These are phyloP conservation scores for Brachyhypopomus occidentalis DNA, from an alignment of 2,113 vertebrate genomes.

Conservation along the genomic window DNA sequence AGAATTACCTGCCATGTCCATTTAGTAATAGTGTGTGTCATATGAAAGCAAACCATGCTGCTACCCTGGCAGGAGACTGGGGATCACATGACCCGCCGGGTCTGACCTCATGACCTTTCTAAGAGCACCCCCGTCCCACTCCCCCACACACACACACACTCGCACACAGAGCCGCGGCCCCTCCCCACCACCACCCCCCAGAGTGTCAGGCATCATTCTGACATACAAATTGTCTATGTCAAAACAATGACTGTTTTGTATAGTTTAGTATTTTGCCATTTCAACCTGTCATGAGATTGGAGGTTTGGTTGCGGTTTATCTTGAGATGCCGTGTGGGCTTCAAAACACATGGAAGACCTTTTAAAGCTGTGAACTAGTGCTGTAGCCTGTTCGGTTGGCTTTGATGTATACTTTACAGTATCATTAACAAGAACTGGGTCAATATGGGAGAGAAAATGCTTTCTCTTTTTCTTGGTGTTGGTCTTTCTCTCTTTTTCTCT, in stretches of 20 bases:
- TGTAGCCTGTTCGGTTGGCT: constrained; percentile 59
- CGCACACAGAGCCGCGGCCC: constrained; percentile 29
- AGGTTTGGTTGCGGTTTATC: constrained; percentile 52
- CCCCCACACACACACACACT: constrained; percentile 37
- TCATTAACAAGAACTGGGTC: constrained; percentile 78
- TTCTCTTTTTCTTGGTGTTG: constrained; percentile 46
- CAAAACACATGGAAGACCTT: constrained; percentile 40
- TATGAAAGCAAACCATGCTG: constrained; percentile 88
- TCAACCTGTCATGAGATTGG: constrained; percentile 56
- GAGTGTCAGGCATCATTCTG: constrained; percentile 59
- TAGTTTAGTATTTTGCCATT: constrained; percentile 67
- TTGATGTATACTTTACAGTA: constrained; percentile 73
- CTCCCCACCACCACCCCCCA: constrained; percentile 37
- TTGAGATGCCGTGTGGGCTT: constrained; percentile 40
- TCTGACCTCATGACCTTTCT: constrained; percentile 76
- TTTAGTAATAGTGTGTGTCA: constrained; percentile 86
- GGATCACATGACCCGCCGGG: constrained; percentile 74
- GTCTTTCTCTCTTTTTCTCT: not conserved
- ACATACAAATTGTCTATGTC: constrained; percentile 67
- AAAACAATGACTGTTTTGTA: constrained; percentile 73
- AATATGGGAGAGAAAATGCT: constrained; percentile 70
- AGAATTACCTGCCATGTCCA: constrained; percentile 78
- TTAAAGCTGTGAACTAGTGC: constrained; percentile 52
- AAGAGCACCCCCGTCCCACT: constrained; percentile 67
- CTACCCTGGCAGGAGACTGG: constrained; percentile 70